These are phyloP conservation scores for Crotalus viridis DNA, from an alignment of 2,113 vertebrate genomes.

Conservation along the genomic window DNA sequence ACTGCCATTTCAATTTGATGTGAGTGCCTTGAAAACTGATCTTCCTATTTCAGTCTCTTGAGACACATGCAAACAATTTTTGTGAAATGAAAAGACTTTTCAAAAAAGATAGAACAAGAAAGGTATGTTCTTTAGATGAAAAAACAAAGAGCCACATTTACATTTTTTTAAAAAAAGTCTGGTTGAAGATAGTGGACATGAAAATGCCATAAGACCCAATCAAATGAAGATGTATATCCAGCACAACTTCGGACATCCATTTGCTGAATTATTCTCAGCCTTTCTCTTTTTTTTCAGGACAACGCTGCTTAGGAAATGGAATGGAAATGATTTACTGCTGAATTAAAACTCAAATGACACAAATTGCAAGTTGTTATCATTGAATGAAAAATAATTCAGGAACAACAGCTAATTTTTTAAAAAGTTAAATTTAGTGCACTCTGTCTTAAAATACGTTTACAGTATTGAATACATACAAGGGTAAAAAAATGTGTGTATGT, in stretches of 20 bases:
- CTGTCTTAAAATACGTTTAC: conserved; percentile 99
- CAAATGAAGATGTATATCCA: conserved; percentile 81
- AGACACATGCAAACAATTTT: conserved; percentile 91
- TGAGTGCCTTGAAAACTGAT: conserved; percentile 99
- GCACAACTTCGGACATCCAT: conserved; percentile 82
- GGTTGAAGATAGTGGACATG: conserved; percentile 80
- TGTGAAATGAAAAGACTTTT: conserved; percentile 82
- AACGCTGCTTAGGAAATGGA: conserved; percentile 80
- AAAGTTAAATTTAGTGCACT: conserved; percentile 90
- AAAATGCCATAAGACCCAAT: conserved; percentile 81
- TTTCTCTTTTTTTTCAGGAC: conserved; percentile 75
- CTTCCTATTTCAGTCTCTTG: conserved; percentile 96
- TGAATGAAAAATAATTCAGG: conserved; percentile 86
- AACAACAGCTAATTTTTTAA: conserved; percentile 87
- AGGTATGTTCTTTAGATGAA: conserved; percentile 79
- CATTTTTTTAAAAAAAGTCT: conserved; percentile 71
- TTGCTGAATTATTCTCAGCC: conserved; percentile 77
- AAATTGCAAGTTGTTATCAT: conserved; percentile 76
- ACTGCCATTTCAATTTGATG: conserved; percentile 91
- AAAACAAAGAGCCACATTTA: conserved; percentile 78
- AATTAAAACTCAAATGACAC: conserved; percentile 81
- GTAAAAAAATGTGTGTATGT: conserved; percentile 97
- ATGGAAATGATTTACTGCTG: conserved; percentile 84
- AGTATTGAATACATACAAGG: conserved; percentile 99
- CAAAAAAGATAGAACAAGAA: conserved; percentile 78